Evolutionary conservation across 2,113 vertebrate genomes (phyloP), one percentile per base, ranked within the genome.

Genomic region (Pseudonaja textilis): DNA sequence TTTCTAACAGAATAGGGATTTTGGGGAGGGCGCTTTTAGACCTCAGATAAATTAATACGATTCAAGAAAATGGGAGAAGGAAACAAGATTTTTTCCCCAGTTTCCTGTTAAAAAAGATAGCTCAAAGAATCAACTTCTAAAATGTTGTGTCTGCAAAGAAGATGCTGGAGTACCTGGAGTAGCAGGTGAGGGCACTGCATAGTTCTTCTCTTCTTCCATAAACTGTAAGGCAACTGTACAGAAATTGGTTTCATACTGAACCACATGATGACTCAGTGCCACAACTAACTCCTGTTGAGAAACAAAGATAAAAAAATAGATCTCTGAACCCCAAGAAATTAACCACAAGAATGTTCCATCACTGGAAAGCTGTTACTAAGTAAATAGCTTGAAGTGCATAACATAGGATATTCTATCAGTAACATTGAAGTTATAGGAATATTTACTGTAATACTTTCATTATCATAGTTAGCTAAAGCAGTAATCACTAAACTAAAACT

Each of bases 161-260:
- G 64, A 34, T 12, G 39, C 25, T 23, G 8, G 56, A 1, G 14
- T 54, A 99, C 99, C 99, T 96, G 98, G 90, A 59, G 98, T 96
- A 52, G 99, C 99, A 1, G 99, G 99, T 2, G 99, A 99, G 0
- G 98, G 98, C 9, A 98, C 97, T 0, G 98, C 97, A 93, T 99
- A 99, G 97, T 98, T 99, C 97, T 99, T 99, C 95, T 99, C 99
- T 95, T 99, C 99, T 42, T 99, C 99, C 95, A 99, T 99, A 96
- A 99, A 99, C 97, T 99, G 99, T 92, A 99, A 97, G 50, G 99
- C 99, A 18, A 99, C 99, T 0, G 99, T 99, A 94, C 99, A 99
- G 98, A 99, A 99, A 93, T 99, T 99, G 96, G 98, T 99, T 95
- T 99, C 99, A 0, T 99, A 99, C 91, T 99, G 99, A 56, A 99